Evolutionary conservation across 2,113 vertebrate species (phyloP).

Genomic region (Brachyistius frenatus): DNA sequence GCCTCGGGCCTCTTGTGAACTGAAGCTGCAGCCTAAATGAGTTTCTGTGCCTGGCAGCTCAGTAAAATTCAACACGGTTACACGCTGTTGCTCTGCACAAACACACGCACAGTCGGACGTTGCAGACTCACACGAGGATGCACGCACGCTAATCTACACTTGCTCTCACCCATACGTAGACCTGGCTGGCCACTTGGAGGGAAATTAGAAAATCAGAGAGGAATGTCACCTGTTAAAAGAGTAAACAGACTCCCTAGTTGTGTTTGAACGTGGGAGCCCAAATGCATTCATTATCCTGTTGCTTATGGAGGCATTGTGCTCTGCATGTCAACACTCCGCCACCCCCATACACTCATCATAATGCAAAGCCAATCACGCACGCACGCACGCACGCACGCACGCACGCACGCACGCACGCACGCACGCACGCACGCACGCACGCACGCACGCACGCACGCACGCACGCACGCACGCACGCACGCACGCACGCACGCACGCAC

Average conservation of each 20-base stretch:
- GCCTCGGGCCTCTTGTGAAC: constrained; percentile 63
- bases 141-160: constrained; percentile 14
- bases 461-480: constrained; percentile 15
- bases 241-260: constrained; percentile 61
- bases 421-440: constrained; percentile 13
- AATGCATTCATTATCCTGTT: constrained; percentile 76
- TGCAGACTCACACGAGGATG: not conserved
- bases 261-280: constrained; percentile 70
- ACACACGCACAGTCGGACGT: not conserved
- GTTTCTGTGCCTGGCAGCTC: constrained; percentile 73
- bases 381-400: constrained; percentile 3
- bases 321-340: constrained; percentile 75
- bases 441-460: constrained; percentile 20
- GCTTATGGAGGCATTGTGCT: constrained; percentile 73
- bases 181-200: constrained; percentile 53
- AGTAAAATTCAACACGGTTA: constrained; percentile 30
- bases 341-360: constrained; percentile 71
- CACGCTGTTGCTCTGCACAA: constrained; percentile 24
- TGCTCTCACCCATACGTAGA: constrained; percentile 12
- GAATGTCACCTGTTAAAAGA: constrained; percentile 54
- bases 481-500: constrained; percentile 12
- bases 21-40: constrained; percentile 69
- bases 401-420: constrained; percentile 14
- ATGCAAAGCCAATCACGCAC: constrained; percentile 71
- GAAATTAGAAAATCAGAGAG: constrained; percentile 66